A percentile compares a stretch with the other conserved stretches of the same genome.
Evolutionary conservation across 2,797 vertebrate species (phyloP).

Genomic region (Apogon talboti): DNA sequence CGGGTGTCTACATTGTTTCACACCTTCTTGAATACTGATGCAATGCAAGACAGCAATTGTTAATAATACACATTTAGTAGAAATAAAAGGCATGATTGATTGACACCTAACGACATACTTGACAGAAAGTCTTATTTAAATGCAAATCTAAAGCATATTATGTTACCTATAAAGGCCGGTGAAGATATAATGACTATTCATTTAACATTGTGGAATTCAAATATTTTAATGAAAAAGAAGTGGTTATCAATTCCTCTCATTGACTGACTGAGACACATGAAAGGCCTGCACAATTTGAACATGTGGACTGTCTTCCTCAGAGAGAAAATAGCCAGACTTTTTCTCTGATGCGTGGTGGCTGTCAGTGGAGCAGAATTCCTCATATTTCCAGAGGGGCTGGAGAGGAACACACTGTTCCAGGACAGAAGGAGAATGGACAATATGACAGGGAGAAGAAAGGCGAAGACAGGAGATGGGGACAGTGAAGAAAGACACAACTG

Average conservation of each 20-base stretch:
- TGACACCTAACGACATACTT: constrained; percentile 27
- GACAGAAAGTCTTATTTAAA: constrained; percentile 31
- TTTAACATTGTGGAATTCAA: not conserved
- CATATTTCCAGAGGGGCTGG: constrained; percentile 48
- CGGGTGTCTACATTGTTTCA: constrained; percentile 3
- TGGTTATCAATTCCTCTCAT: not conserved
- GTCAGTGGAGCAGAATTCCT: constrained; percentile 51
- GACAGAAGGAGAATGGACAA: constrained; percentile 33
- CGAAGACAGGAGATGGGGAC: not conserved
- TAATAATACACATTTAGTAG: constrained; percentile 31
- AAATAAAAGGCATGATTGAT: constrained; percentile 29
- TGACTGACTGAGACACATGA: not conserved
- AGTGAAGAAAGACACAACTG: constrained; percentile 8
- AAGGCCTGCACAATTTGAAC: constrained; percentile 3
- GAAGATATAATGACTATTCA: not conserved
- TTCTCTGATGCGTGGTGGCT: constrained; percentile 47
- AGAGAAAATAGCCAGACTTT: constrained; percentile 35
- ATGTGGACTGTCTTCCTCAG: constrained; percentile 6
- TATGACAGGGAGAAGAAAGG: constrained; percentile 33
- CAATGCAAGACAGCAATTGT: constrained; percentile 43
- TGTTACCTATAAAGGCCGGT: constrained; percentile 22
- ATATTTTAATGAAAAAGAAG: constrained; percentile 14
- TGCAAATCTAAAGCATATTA: constrained; percentile 29
- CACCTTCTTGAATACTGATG: constrained; percentile 9
- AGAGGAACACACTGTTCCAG: constrained; percentile 62